Base-by-base conservation (phyloP, 92 coral and sea anemone species). In the Heliopora coerulea region DNA sequence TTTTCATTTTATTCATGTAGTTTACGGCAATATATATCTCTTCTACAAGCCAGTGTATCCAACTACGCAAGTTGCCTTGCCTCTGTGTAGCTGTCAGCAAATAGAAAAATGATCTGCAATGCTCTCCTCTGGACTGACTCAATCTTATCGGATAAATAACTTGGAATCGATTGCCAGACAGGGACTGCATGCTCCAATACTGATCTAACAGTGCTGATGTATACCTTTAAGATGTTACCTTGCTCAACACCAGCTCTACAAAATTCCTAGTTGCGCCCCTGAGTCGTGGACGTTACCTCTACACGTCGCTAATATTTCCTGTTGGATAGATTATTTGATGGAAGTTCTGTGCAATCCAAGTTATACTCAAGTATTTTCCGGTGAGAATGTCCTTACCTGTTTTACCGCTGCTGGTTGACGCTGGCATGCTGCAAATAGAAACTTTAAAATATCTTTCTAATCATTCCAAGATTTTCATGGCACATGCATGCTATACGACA, bases 101-200 rank as follows among this genome's bases (percentile, higher is more conserved):
- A 33, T 74, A 40, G 70, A 13, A 74, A 59, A 39, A 59, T 74
- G 24, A 74, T 74, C 31, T 17, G 40, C n/a, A 80, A 42, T 14
- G 80, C 79, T 52, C 74, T 80, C 63, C 48, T 80, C 49, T 80
- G 72, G 21, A 80, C 41, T 14, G 72, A 72, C 52, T 80, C 84
- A 14, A 80, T 69, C 49, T 42, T 49, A 15, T 82, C 82, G 31
- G 72, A 68, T 39, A 68, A 54, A 65, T 56, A 78, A 25, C 42
- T 80, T 29, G 87, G 84, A 33, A 83, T 79, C 35, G 61, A 61
- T 32, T 65, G 86, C 72, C 86, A 82, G 39, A 67, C 78, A 32
- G 70, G 49, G 25, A 68, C 77, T 46, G 78, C 68, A 20, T 81
- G 30, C 23, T 81, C 85, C 31, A 73, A 31, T 32, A 73, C 40